Evolutionary conservation across 1,140 invertebrate genomes (phyloP).

Genomic region (Steinernema khuongi): DNA sequence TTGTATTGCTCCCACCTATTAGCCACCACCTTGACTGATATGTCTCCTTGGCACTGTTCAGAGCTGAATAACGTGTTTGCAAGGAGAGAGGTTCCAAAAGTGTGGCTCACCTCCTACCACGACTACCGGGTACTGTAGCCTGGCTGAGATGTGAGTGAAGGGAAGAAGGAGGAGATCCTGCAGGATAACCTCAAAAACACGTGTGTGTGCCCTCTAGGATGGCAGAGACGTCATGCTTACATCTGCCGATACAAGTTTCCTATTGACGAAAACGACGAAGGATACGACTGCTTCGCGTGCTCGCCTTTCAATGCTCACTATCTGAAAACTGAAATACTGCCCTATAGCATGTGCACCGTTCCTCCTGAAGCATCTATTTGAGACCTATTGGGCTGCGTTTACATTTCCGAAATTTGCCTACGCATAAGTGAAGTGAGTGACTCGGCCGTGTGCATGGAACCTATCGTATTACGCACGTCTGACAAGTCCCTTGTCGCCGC

Average conservation of each 20-base stretch:
- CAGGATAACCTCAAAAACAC: conserved; percentile 23
- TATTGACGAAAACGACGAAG: conserved; percentile 18
- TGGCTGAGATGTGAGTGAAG: conserved; percentile 27
- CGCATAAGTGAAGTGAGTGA: too few relatives aligned
- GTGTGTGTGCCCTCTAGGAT: background rate
- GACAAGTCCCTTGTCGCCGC: too few relatives aligned
- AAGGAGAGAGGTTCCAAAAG: background rate
- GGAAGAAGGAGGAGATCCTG: conserved; percentile 21
- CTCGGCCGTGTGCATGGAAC: conserved; percentile 19
- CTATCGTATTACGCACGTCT: too few relatives aligned
- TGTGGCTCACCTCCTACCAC: background rate
- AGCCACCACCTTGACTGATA: conserved; percentile 27
- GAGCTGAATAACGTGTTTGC: background rate
- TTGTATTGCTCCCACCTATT: background rate
- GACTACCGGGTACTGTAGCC: conserved; percentile 18
- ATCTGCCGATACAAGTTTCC: conserved; percentile 20
- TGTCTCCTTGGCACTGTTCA: background rate
- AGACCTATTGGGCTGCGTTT: too few relatives aligned
- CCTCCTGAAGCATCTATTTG: too few relatives aligned
- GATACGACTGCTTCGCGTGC: background rate
- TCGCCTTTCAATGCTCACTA: background rate
- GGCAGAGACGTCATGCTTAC: background rate
- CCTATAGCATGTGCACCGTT: too few relatives aligned
- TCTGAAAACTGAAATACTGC: background rate
- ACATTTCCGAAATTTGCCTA: too few relatives aligned